These are phyloP conservation scores for Reticulitermes speratus DNA, from an alignment of 1,140 invertebrate genomes.

Conservation along the genomic window DNA sequence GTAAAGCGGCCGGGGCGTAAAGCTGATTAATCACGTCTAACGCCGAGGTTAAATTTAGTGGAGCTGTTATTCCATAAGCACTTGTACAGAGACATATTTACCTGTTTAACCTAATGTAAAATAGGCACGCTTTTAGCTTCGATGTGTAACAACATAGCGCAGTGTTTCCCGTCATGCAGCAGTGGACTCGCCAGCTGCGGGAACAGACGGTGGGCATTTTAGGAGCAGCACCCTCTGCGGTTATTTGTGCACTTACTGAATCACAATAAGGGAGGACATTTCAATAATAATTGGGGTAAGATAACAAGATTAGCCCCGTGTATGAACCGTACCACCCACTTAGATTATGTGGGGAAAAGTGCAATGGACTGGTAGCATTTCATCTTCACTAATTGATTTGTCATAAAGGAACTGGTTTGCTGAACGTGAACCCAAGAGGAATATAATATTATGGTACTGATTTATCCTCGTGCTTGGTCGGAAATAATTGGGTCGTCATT, in stretches of 20 bases:
- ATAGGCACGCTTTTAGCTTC: too few relatives aligned
- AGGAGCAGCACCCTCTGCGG: not conserved
- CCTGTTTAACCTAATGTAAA: too few relatives aligned
- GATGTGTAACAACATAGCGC: too few relatives aligned
- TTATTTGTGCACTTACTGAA: slow-evolving; percentile 17
- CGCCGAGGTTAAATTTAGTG: too few relatives aligned
- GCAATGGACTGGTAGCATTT: not conserved
- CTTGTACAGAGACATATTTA: too few relatives aligned
- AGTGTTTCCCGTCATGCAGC: not conserved
- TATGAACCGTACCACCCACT: not conserved
- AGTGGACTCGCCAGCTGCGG: not conserved
- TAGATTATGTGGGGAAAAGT: not conserved
- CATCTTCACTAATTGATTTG: slow-evolving; percentile 16
- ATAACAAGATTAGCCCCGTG: slow-evolving; percentile 24
- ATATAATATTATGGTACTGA: too few relatives aligned
- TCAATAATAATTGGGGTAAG: slow-evolving; percentile 29
- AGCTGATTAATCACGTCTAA: too few relatives aligned
- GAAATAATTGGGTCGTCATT: too few relatives aligned
- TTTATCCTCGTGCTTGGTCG: too few relatives aligned
- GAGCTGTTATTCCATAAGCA: too few relatives aligned
- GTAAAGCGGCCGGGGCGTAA: too few relatives aligned
- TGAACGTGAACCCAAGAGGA: too few relatives aligned
- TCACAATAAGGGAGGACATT: slow-evolving; percentile 19
- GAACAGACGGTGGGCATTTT: slow-evolving; percentile 27
- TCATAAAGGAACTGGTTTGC: not conserved